Evolutionary conservation across 2,113 vertebrate species (phyloP).

Genomic region (Grantiella picta): DNA sequence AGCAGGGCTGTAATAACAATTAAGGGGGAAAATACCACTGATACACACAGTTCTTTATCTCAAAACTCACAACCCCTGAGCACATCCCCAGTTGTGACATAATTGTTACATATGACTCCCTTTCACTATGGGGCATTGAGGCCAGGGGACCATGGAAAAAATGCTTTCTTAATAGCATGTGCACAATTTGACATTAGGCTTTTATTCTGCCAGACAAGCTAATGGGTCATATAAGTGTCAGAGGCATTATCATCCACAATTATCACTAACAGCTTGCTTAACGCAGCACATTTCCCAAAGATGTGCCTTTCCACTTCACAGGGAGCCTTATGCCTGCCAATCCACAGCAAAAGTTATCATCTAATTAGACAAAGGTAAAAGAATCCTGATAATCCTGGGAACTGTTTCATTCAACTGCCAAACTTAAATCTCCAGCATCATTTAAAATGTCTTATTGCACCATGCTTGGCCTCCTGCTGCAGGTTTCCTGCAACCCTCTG

Average conservation of each 20-base stretch:
- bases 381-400: background rate
- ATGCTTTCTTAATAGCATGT: constrained; percentile 21
- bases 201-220: constrained; percentile 18
- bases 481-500: background rate
- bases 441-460: background rate
- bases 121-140: background rate
- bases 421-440: background rate
- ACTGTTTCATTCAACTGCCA: background rate
- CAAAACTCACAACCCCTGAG: background rate
- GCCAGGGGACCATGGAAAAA: background rate
- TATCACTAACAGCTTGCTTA: constrained; percentile 22
- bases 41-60: background rate
- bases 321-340: background rate
- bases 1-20: background rate
- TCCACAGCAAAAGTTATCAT: background rate
- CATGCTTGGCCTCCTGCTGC: background rate
- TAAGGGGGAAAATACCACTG: background rate
- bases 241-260: constrained; percentile 26
- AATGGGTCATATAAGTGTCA: constrained; percentile 46
- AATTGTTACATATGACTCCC: background rate
- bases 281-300: background rate
- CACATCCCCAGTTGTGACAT: background rate
- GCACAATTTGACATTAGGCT: constrained; percentile 9
- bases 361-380: constrained; percentile 32
- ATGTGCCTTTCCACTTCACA: background rate